A percentile compares a stretch with the other conserved stretches of the same genome.
Conservation (phyloP, 92 coral and sea anemone genomes). For the Umimayanthus kanabou region DNA sequence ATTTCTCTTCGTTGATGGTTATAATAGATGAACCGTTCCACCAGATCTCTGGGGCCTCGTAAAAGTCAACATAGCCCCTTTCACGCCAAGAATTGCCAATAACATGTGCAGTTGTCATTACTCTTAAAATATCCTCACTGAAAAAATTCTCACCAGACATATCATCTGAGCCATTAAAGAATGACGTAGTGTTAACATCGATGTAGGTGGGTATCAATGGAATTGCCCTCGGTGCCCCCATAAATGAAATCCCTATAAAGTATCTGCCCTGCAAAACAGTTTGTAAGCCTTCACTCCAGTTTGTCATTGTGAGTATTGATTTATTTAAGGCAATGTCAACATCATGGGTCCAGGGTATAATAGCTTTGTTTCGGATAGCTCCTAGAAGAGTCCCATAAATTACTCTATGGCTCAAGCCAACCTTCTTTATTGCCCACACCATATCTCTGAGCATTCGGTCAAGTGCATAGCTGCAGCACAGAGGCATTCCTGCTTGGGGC, state of each 20-base stretch:
- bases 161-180: conserved; percentile 64
- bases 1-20: conserved; percentile 46
- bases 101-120: conserved; percentile 40
- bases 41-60: conserved; percentile 49
- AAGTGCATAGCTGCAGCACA: conserved; percentile 38
- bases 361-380: conserved; percentile 53
- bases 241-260: conserved; percentile 43
- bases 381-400: conserved; percentile 29
- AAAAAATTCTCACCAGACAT: conserved; percentile 63
- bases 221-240: conserved; percentile 46
- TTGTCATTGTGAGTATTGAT: background rate
- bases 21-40: conserved; percentile 56
- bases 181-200: conserved; percentile 45
- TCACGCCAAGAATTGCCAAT: conserved; percentile 48
- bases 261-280: conserved; percentile 10
- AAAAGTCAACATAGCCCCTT: conserved; percentile 60
- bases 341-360: conserved; percentile 61
- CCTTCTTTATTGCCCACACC: conserved; percentile 40
- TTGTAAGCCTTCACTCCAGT: conserved; percentile 27
- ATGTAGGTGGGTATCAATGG: conserved; percentile 58
- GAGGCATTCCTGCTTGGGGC: no score
- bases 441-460: conserved; percentile 54
- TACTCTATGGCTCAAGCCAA: conserved; percentile 50
- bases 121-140: conserved; percentile 44
- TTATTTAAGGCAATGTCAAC: background rate